These are phyloP conservation scores for Nannospalax galili DNA, from an alignment of 2,113 vertebrate species.

Conservation along the genomic window DNA sequence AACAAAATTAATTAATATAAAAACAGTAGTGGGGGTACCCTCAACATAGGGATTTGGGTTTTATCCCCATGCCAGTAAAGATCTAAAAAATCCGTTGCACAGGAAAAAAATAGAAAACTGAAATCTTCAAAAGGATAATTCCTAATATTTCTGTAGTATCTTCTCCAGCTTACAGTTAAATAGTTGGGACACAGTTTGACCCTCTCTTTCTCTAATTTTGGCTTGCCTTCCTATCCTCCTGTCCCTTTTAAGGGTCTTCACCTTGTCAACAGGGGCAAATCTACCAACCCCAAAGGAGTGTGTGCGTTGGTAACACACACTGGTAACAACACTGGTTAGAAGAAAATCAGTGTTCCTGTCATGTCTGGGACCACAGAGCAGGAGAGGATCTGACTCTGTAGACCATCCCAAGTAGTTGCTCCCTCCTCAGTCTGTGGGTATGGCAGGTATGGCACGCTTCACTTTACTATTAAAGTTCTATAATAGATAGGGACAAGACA, in stretches of 20 bases:
- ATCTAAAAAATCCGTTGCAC: background rate
- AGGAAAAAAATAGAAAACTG: background rate
- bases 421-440: background rate
- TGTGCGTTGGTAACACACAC: background rate
- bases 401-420: background rate
- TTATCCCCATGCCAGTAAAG: background rate
- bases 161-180: background rate
- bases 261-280: background rate
- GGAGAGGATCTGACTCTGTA: background rate
- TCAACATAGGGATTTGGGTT: background rate
- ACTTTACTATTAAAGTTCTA: background rate
- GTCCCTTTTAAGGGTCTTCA: background rate
- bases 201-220: background rate
- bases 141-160: background rate
- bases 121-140: background rate
- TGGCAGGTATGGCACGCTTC: fast-evolving
- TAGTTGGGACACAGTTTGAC: background rate
- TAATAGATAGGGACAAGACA: background rate
- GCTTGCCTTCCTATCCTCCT: background rate
- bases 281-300: background rate
- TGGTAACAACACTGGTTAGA: background rate
- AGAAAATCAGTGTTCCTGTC: background rate
- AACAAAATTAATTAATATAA: background rate
- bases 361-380: background rate
- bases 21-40: background rate